Evolutionary conservation across 2,888 invertebrate species (phyloP).

Genomic region (Branchellion lobata): DNA sequence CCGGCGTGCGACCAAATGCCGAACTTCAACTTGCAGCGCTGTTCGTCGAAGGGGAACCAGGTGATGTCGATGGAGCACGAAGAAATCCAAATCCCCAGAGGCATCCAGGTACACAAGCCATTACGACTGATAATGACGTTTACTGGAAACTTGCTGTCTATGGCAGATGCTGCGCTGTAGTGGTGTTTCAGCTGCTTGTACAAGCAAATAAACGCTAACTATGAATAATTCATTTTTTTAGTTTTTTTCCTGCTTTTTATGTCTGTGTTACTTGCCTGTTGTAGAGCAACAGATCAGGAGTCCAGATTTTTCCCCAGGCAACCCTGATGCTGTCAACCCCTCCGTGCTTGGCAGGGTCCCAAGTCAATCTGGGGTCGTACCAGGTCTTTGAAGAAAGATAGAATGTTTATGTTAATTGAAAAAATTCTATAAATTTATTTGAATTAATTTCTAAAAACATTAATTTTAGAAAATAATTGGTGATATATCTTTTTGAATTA

Average conservation of each 20-base stretch:
- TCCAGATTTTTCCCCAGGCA: conserved; percentile 43
- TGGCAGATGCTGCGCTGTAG: conserved; percentile 52
- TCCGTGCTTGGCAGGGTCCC: conserved; percentile 49
- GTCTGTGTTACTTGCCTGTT: conserved; percentile 28
- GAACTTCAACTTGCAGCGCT: conserved; percentile 53
- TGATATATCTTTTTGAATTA: neutral
- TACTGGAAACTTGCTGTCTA: conserved; percentile 53
- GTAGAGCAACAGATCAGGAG: conserved; percentile 45
- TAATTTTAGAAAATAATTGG: neutral
- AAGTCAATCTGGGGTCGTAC: conserved; percentile 49
- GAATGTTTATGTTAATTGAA: no score
- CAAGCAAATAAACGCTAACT: neutral
- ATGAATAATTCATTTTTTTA: neutral
- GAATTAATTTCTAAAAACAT: neutral
- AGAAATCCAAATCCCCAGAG: conserved; percentile 52
- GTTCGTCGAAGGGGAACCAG: conserved; percentile 54
- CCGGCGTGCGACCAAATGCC: conserved; percentile 54
- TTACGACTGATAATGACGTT: conserved; percentile 50
- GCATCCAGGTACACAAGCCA: conserved; percentile 52
- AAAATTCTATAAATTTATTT: neutral
- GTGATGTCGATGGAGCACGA: conserved; percentile 53
- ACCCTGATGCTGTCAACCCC: conserved; percentile 47
- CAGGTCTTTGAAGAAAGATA: conserved; percentile 47
- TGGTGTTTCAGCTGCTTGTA: neutral
- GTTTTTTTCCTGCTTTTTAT: no score